Base-by-base conservation (phyloP, 2,113 vertebrate genomes). In the Engraulis encrasicolus region DNA sequence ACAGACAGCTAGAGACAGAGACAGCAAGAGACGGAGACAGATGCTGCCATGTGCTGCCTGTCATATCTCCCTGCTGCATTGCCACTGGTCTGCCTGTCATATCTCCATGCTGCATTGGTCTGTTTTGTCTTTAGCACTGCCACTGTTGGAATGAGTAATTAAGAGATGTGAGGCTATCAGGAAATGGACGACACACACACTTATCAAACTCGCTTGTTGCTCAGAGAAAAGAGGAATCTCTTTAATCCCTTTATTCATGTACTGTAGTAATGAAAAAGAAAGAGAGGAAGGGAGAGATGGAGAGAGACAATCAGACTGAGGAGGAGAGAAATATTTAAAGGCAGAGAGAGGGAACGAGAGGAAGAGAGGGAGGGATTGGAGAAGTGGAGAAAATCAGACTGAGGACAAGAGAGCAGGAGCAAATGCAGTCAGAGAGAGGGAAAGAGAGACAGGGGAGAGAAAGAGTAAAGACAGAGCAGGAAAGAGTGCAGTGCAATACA, bases 191-290 rank as follows among this genome's bases (percentile, higher is more conserved):
- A 14, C 31, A 5, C 9, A 17, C 66, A 12, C 14, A 74, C 66
- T 74, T 74, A 74, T 74, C 66, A 34, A 34, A 14, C 23, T 31
- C 23, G 15, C 17, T 74, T 31, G 66, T 74, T 74, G 66, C 23
- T 74, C 23, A 31, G 4, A 74, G 31, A 74, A 31, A 74, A 27
- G 31, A 27, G 5, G n/a, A 74, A 27, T 74, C 66, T 85, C 52
- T 50, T 91, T 90, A 89, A 84, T 89, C 87, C 82, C 80, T 82
- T 37, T 50, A 83, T 74, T 85, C 74, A 81, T 81, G n/a, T n/a
- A n/a, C n/a, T n/a, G n/a, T n/a, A n/a, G n/a, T n/a, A n/a, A 77
- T 45, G 0, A 81, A 80, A 79, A 84, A 84, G 84, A 82, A 87
- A 83, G 84, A 45, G 4, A 3, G 9, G 9, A 45, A 45, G 9